These are phyloP conservation scores for Alectoris magna DNA, from an alignment of 2,797 vertebrate genomes.

Conservation along the genomic window DNA sequence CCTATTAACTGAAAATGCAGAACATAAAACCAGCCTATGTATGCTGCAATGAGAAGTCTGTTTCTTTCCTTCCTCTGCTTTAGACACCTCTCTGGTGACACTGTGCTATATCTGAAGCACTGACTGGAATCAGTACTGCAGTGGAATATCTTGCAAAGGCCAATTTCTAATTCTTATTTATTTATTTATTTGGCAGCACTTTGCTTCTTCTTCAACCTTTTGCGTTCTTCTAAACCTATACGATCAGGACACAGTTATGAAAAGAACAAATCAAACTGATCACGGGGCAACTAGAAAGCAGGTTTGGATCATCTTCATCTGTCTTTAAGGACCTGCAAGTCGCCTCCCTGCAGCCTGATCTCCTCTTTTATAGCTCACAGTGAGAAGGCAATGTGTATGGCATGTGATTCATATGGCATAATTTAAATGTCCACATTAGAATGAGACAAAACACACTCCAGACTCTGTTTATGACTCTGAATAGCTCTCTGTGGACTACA, in stretches of 20 bases:
- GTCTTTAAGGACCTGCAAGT: background rate
- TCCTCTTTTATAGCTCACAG: fast-evolving
- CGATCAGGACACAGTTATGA: background rate
- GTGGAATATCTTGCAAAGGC: background rate
- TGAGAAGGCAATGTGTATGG: background rate
- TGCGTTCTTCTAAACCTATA: background rate
- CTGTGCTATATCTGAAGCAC: background rate
- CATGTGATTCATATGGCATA: background rate
- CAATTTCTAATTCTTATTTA: background rate
- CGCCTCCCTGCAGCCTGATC: background rate
- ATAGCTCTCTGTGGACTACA: background rate
- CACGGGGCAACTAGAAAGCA: background rate
- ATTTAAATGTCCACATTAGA: background rate
- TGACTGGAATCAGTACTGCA: background rate
- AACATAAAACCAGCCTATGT: background rate
- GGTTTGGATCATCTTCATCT: background rate
- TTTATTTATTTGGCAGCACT: no score
- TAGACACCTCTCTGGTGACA: background rate
- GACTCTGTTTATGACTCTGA: background rate
- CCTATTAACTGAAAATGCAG: background rate
- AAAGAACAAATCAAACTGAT: background rate
- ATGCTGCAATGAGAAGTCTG: background rate
- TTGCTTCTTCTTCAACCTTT: background rate
- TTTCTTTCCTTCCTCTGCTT: background rate
- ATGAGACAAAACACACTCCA: background rate